Base-by-base conservation (phyloP, 2,888 invertebrate genomes). In the Sipha maydis region DNA sequence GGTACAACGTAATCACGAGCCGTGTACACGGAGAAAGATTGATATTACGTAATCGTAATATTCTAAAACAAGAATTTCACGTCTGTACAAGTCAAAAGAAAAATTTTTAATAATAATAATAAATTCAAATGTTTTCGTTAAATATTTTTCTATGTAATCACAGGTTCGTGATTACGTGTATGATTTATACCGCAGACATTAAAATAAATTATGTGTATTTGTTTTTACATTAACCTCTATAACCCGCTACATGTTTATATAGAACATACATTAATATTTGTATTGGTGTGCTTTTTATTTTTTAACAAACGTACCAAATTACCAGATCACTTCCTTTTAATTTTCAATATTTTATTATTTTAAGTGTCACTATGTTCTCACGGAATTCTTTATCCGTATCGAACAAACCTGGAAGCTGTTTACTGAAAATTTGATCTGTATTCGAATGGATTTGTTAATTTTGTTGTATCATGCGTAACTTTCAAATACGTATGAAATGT, bases 31-130 rank as follows among this genome's bases (percentile, higher is more conserved):
- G 75, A 34, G 73, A 83, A 75, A 83, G 73, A 75, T 82, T 48
- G 17, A 61, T 56, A n/a, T 56, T 75, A 75, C 38, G 56, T 56
- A 75, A 83, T 38, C 83, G 9, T 56, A 38, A 61, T 61, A 61
- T 82, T 71, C 25, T 54, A 83, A 54, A 71, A 83, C 25, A 83
- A 7, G 48, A 71, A 83, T 48, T 83, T 48, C n/a, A 82, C 28
- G 69, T 14, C 28, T 38, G n/a, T 9, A 71, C 34, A 17, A 31
- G n/a, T 19, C 69, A 41, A 34, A 79, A 48, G 48, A 48, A 48
- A 14, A 48, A 48, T 1, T 34, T 34, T 3, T 34, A 48, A 48
- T 14, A 14, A 14, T 14, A 48, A 14, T 48, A 48, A 48, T 14
- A 11, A 48, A 21, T 31, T 41, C 28, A 38, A 75, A 11, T 28